Evolutionary conservation across 2,113 vertebrate species (phyloP).

Genomic region (Pagrus major): DNA sequence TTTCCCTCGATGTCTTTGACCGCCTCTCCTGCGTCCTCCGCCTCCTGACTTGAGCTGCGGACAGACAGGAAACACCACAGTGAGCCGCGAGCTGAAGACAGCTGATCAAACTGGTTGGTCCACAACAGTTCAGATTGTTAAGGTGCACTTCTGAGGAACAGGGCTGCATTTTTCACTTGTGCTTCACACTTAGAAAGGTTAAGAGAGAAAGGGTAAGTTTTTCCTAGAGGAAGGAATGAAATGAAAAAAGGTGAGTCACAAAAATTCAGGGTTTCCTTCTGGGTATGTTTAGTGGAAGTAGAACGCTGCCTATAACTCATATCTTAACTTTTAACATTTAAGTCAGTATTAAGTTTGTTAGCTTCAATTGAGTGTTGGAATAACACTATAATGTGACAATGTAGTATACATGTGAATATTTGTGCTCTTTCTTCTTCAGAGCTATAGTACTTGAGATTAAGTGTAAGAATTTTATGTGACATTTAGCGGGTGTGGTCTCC

Average conservation of each 20-base stretch:
- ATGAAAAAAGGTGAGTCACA: neutral
- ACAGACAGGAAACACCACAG: neutral
- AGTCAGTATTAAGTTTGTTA: too few species aligned
- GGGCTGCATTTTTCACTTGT: neutral
- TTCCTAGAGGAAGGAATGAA: neutral
- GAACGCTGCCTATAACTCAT: too few species aligned
- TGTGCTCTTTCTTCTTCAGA: neutral
- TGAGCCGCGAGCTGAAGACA: slow-evolving; percentile 2
- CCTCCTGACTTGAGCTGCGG: slow-evolving; percentile 88
- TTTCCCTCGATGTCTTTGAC: slow-evolving; percentile 95
- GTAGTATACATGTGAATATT: too few species aligned
- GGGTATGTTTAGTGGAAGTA: neutral
- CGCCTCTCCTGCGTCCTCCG: slow-evolving; percentile 92
- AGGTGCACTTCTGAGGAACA: neutral
- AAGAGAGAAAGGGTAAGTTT: neutral
- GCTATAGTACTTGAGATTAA: too few species aligned
- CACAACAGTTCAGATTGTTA: neutral
- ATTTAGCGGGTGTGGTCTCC: neutral
- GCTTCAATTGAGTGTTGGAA: too few species aligned
- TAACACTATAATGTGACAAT: too few species aligned
- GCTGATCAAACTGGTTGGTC: neutral
- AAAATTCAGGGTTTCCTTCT: too few species aligned
- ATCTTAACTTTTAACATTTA: too few species aligned
- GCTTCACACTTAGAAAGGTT: neutral
- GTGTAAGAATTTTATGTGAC: too few species aligned